Evolutionary conservation across 2,113 vertebrate species (phyloP), one percentile per base, ranked within the genome.

Genomic region (Tyto alba): DNA sequence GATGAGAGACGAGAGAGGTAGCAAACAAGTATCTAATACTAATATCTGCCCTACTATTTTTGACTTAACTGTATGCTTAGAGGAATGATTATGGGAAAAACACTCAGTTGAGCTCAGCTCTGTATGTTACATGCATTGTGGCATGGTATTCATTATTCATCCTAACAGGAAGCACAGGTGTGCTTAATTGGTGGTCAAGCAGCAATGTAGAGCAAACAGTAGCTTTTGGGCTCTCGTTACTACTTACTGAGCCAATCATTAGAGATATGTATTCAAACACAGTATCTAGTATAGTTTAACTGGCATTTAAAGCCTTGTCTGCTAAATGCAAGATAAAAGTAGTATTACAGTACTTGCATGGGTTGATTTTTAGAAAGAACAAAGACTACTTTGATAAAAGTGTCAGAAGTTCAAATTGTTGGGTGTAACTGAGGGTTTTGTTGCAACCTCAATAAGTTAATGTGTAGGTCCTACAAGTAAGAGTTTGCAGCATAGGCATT

Each of bases 1-100:
- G 97, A 99, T 11, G 96, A 98, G 40, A 98, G 99, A 21, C 98
- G 98, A 84, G 96, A 97, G 64, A 99, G 98, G 99, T 99, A 95
- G 41, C 12, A 6, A 34, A 55, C 27, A 11, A 30, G 48, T 2
- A 13, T 23, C 59, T 43, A 1, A 18, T 6, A 43, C 2, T 7
- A 4, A 4, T 22, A 4, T 29, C 4, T 7, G 9, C 43, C 20
- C 3, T 45, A 7, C 12, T 38, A 1, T 59, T 67, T 73, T 19
- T 34, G 9, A 7, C 38, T 21, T 9, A 1, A 11, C 3, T 10
- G 11, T 12, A 7, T 7, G 30, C 23, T 47, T 63, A 16, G n/a
- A 43, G 32, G 40, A 43, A 6, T 10, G 27, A 18, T 38, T 22
- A 10, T 2, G 30, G 36, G 27, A 34, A 26, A 59, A 53, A 15